Evolutionary conservation across 2,113 vertebrate species (phyloP).

Genomic region (Erythrocercus mccallii): DNA sequence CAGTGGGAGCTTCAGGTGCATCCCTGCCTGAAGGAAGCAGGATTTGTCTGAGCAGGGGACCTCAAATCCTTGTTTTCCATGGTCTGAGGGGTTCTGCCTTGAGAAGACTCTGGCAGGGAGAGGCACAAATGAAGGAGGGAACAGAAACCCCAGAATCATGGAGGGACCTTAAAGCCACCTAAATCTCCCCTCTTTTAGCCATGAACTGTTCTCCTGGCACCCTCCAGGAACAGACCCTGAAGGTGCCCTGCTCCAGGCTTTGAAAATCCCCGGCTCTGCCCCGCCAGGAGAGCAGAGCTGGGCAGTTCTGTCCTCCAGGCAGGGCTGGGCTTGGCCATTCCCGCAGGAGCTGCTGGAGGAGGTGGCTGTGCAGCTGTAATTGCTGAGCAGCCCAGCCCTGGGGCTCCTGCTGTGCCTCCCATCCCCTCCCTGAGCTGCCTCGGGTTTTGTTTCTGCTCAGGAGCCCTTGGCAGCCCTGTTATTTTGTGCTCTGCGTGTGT

Average conservation of each 20-base stretch:
- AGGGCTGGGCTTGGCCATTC: no score
- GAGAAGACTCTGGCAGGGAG: background rate
- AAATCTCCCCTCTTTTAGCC: no score
- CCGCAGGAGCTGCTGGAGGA: background rate
- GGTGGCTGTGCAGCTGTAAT: background rate
- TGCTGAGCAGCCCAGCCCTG: background rate
- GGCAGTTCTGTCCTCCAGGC: no score
- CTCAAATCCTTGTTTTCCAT: background rate
- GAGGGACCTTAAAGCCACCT: accelerated
- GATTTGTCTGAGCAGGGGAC: accelerated
- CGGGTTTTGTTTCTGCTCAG: background rate
- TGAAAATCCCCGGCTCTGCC: background rate
- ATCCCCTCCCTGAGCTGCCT: background rate
- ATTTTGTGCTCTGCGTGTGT: constrained; percentile 5
- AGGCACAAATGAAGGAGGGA: background rate
- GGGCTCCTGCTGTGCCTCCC: background rate
- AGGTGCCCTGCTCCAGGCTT: background rate
- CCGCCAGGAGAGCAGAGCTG: background rate
- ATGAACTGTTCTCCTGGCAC: background rate
- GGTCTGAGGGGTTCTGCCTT: background rate
- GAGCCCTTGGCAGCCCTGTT: background rate
- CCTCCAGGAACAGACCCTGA: background rate
- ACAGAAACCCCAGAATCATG: background rate
- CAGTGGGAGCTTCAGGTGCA: background rate
- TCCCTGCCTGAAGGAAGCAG: background rate